A percentile compares a stretch with the other conserved stretches of the same genome.
phyloP scores from a whole-genome alignment of 2,113 vertebrate genomes.

The Erpornis zantholeuca region DNA sequence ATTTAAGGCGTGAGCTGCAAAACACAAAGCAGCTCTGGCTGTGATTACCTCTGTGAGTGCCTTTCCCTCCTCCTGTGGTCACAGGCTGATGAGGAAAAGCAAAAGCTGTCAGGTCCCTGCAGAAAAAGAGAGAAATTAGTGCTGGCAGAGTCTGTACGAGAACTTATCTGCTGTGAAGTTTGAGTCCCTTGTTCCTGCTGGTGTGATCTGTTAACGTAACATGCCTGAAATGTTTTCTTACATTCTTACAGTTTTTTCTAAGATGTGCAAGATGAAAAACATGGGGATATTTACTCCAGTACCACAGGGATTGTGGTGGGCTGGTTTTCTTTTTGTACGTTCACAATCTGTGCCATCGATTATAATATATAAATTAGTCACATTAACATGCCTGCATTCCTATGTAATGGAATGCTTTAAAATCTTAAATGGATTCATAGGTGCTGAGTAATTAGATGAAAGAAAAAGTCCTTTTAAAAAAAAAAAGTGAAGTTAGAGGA shows the following conservation, averaged over 20 bases:
- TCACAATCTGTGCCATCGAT: neutral
- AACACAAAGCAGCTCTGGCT: neutral
- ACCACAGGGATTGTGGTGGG: neutral
- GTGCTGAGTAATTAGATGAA: neutral
- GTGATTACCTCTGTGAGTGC: neutral
- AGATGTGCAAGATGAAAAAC: neutral
- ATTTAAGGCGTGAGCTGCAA: neutral
- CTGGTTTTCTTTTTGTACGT: neutral
- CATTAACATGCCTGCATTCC: neutral
- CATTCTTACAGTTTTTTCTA: conserved; percentile 13
- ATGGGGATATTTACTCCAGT: neutral
- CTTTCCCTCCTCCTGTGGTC: neutral
- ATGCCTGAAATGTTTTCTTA: conserved; percentile 45
- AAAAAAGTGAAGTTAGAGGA: neutral
- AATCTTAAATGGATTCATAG: neutral
- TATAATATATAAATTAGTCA: neutral
- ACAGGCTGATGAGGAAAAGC: neutral
- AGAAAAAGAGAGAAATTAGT: conserved; percentile 11
- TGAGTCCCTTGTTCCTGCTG: conserved; percentile 28
- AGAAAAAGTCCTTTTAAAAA: neutral
- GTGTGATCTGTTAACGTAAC: conserved; percentile 42
- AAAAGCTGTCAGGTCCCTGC: conserved; percentile 18
- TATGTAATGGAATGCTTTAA: neutral
- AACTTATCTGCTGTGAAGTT: conserved; percentile 14
- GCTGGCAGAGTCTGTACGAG: neutral